Percentiles rank a stretch among this genome's conserved stretches.
These are phyloP conservation scores for Trachelus iudaicus DNA, from an alignment of 2,888 invertebrate genomes.

Conservation along the genomic window DNA sequence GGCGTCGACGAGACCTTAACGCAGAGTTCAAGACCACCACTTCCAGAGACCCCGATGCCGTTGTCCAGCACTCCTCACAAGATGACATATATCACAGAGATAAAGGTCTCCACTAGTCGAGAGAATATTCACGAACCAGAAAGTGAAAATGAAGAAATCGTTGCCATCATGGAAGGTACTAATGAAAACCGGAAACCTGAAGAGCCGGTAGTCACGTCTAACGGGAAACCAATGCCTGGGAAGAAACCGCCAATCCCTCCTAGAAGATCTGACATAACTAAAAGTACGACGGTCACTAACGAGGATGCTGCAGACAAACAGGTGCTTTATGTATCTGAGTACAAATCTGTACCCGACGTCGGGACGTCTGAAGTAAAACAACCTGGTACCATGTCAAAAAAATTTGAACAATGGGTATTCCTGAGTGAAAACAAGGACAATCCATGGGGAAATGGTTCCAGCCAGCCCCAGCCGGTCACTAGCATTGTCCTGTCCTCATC, in stretches of 20 bases:
- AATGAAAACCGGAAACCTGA: conserved; percentile 32
- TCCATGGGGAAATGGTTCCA: conserved; percentile 52
- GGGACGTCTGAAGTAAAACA: conserved; percentile 19
- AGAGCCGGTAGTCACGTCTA: conserved; percentile 47
- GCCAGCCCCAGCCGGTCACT: conserved; percentile 55
- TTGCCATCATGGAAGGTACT: conserved; percentile 33
- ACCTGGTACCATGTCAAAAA: conserved; percentile 38
- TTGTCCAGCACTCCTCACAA: conserved; percentile 54
- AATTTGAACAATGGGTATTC: conserved; percentile 63
- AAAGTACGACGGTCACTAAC: conserved; percentile 36
- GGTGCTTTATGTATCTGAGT: conserved; percentile 61
- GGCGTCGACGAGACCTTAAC: conserved; percentile 41
- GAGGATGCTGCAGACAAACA: conserved; percentile 49
- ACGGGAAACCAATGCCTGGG: conserved; percentile 51
- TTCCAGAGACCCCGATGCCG: conserved; percentile 64
- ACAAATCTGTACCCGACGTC: conserved; percentile 36
- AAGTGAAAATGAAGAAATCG: conserved; percentile 36
- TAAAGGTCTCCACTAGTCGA: conserved; percentile 71
- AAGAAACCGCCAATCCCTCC: conserved; percentile 68
- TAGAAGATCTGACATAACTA: conserved; percentile 62
- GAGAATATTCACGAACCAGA: conserved; percentile 37
- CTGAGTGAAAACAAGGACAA: conserved; percentile 54
- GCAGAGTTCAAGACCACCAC: conserved; percentile 55
- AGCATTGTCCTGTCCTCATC: conserved; percentile 54
- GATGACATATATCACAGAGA: conserved; percentile 78